Base-by-base conservation (phyloP, 53 echinoderm and acorn worm species). In the Holothuria leucospilota region DNA sequence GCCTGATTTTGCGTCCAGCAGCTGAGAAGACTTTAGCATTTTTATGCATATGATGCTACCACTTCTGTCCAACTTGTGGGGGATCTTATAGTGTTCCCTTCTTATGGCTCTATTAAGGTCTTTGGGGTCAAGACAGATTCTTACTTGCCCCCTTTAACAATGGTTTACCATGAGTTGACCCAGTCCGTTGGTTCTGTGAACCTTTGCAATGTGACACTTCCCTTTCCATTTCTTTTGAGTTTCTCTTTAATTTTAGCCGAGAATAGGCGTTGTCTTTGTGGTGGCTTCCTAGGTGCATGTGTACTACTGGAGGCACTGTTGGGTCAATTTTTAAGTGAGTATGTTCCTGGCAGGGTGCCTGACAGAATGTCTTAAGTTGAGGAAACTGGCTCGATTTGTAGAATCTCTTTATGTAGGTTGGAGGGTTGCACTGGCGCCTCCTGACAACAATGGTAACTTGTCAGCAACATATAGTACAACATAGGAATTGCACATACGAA, bases 191-290 rank as follows among this genome's bases (percentile, higher is more conserved):
- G 92, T 69, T 89, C 89, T 30, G 69, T 85, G 0, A n/a, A 91
- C 62, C 51, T 88, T 91, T n/a, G 82, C 82, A 30, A 91, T 91
- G 77, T 88, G 87, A 26, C 93, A n/a, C 90, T 20, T 93, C 84
- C 29, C 20, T 38, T 62, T 89, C 86, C 94, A 89, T 91, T 59
- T 89, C 49, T 34, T 11, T 49, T 49, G 49, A 49, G 49, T 13
- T 90, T 90, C 5, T 25, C 62, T 59, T 58, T 81, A 20, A 94
- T 82, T 63, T 85, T 87, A 23, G 73, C 38, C 27, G 62, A 94
- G 84, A 8, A 88, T 88, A 7, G 85, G 69, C 56, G 88, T 90
- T 20, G 74, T n/a, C n/a, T n/a, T n/a, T 34, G 34, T 34, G 34
- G 34, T 34, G 34, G 34, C 3, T 34, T 80, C 75, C 81, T 90